These are phyloP conservation scores for Macaca fascicularis DNA, from an alignment of 2,113 vertebrate genomes.

Conservation along the genomic window DNA sequence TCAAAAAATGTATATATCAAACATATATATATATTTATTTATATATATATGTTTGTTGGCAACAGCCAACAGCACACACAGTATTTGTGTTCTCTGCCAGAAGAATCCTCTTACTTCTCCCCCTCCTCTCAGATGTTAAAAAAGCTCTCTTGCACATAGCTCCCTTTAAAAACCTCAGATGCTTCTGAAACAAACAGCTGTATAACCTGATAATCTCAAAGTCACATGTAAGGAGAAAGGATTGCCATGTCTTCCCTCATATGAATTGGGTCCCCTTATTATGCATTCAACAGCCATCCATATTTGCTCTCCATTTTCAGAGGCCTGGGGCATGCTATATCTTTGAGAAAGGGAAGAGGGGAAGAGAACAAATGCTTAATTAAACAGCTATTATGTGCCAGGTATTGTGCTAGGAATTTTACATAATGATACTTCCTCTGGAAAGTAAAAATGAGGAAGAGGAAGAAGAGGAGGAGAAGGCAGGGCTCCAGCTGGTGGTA, in stretches of 20 bases:
- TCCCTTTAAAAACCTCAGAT: background rate
- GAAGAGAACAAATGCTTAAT: background rate
- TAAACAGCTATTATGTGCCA: background rate
- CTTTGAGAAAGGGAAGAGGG: background rate
- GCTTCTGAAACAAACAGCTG: constrained; percentile 25
- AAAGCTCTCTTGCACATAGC: background rate
- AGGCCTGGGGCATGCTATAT: background rate
- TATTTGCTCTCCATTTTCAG: background rate
- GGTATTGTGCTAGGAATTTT: background rate
- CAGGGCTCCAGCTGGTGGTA: accelerated
- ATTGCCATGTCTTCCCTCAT: background rate
- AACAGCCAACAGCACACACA: too few relatives aligned
- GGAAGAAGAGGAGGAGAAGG: background rate
- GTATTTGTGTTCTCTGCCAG: background rate
- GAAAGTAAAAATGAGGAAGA: background rate
- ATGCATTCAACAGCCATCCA: background rate
- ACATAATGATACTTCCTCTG: background rate
- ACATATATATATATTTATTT: too few relatives aligned
- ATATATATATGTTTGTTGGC: background rate
- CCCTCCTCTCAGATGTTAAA: background rate
- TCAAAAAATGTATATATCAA: background rate
- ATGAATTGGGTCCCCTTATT: background rate
- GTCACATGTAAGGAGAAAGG: background rate
- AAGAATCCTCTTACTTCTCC: background rate
- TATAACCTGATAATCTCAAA: background rate